Percentiles rank a stretch among this genome's conserved stretches.
Evolutionary conservation across 2,888 invertebrate genomes (phyloP).

Genomic region (Stenolophus ochropezus): DNA sequence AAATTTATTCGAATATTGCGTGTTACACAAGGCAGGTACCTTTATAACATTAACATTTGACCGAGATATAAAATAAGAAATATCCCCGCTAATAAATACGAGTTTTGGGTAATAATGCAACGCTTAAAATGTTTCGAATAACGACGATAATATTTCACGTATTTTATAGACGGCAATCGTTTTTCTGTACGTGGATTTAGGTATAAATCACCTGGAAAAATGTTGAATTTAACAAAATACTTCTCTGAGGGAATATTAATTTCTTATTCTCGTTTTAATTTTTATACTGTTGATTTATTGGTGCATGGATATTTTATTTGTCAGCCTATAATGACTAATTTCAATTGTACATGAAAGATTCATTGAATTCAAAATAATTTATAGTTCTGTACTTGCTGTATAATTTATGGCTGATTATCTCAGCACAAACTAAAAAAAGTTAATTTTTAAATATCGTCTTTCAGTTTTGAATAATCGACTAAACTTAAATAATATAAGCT

Average conservation of each 20-base stretch:
- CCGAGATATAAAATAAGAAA: constrained; percentile 56
- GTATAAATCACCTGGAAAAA: constrained; percentile 34
- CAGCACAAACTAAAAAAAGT: constrained; percentile 10
- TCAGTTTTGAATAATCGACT: neutral
- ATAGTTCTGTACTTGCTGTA: neutral
- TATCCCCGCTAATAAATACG: constrained; percentile 54
- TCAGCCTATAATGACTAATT: constrained; percentile 13
- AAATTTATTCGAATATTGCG: constrained; percentile 59
- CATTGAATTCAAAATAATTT: constrained; percentile 17
- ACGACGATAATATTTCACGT: constrained; percentile 41
- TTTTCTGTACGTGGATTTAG: constrained; percentile 43
- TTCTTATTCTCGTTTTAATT: constrained; percentile 40
- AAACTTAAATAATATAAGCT: neutral
- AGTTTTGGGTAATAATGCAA: constrained; percentile 54
- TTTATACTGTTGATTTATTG: constrained; percentile 18
- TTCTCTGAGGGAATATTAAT: constrained; percentile 14
- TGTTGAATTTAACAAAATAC: constrained; percentile 31
- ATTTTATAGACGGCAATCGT: constrained; percentile 45
- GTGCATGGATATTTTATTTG: constrained; percentile 20
- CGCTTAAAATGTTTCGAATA: constrained; percentile 53
- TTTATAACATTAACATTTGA: constrained; percentile 49
- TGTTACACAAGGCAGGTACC: constrained; percentile 45
- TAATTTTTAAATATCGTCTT: constrained; percentile 4
- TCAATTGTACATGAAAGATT: constrained; percentile 12
- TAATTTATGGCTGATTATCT: no score